These are phyloP conservation scores for Pachliopta kotzebuea DNA, from an alignment of 2,888 invertebrate species.

Conservation along the genomic window DNA sequence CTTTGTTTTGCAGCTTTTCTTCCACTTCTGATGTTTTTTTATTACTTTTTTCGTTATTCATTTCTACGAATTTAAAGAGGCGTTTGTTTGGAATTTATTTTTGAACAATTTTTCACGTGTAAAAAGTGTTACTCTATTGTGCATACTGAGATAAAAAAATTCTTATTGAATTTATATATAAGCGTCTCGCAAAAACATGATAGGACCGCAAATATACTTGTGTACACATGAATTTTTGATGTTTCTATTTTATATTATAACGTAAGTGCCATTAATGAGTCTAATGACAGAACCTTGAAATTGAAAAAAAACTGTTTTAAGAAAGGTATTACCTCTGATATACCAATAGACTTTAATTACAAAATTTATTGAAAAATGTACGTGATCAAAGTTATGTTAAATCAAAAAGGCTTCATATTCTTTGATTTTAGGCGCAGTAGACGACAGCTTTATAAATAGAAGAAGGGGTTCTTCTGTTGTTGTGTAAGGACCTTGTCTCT, in stretches of 20 bases:
- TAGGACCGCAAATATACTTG: conserved; percentile 36
- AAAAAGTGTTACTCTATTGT: too few species aligned
- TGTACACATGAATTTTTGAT: conserved; percentile 39
- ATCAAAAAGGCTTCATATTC: not conserved
- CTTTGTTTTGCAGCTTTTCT: too few species aligned
- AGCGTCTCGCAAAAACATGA: conserved; percentile 24
- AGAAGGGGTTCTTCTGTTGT: not conserved
- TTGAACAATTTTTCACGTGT: too few species aligned
- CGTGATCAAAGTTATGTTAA: not conserved
- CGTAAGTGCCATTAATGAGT: conserved; percentile 8
- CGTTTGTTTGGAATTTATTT: too few species aligned
- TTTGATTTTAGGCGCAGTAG: not conserved
- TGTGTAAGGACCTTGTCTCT: not conserved
- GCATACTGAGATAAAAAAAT: too few species aligned
- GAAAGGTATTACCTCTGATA: too few species aligned
- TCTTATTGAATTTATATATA: not conserved
- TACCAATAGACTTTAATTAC: too few species aligned
- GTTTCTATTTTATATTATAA: conserved; percentile 28
- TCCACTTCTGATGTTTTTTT: too few species aligned
- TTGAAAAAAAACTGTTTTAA: too few species aligned
- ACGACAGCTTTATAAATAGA: not conserved
- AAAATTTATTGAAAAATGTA: not conserved
- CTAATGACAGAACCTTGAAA: not conserved
- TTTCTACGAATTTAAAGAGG: too few species aligned
- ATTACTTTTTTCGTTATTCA: too few species aligned